Evolutionary conservation across 2,888 invertebrate genomes (phyloP), one percentile per base, ranked within the genome.

Genomic region (Sphecodes monilicornis): DNA sequence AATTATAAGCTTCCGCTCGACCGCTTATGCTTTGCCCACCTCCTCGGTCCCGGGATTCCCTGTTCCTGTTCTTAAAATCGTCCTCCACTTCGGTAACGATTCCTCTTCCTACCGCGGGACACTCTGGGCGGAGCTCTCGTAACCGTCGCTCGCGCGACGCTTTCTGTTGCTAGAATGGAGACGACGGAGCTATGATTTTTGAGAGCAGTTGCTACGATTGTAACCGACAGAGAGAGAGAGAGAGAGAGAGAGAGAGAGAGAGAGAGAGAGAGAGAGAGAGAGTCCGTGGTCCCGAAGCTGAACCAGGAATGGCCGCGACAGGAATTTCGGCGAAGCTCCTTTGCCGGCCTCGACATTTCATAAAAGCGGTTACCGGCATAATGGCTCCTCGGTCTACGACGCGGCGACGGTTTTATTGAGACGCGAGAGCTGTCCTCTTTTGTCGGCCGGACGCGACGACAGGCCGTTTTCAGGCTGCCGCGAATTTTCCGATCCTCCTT

Each of bases 1-100:
- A 91, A 92, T 92, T 92, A 92, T 90, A 90, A 88, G 90, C 90
- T 92, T 92, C 92, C 92, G 91, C 92, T 90, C 80, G 89, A 88
- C 36, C 90, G 89, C 81, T 79, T 81, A 76, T 85, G 39, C 81
- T 81, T 80, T 57, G 50, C 64, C 76, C 73, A 68, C 72, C 80
- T 68, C 16, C 71, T 71, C 84, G 46, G 11, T 39, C 46, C 64
- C 70, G 60, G 68, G 8, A 32, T 29, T 78, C 60, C 77, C 78
- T 87, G 76, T 64, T 74, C 79, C 70, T 80, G 78, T 70, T 71
- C 82, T 74, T 73, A 76, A 73, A 78, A 64, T 73, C 43, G 39
- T 46, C 54, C 57, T 46, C 43, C n/a, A 16, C 69, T 16, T 18
- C 39, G 1, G 70, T 41, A 68, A 71, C 76, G 46, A 32, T 39